Conservation (phyloP, 2,797 vertebrate genomes). For the Gymnoscopelus braueri region DNA sequence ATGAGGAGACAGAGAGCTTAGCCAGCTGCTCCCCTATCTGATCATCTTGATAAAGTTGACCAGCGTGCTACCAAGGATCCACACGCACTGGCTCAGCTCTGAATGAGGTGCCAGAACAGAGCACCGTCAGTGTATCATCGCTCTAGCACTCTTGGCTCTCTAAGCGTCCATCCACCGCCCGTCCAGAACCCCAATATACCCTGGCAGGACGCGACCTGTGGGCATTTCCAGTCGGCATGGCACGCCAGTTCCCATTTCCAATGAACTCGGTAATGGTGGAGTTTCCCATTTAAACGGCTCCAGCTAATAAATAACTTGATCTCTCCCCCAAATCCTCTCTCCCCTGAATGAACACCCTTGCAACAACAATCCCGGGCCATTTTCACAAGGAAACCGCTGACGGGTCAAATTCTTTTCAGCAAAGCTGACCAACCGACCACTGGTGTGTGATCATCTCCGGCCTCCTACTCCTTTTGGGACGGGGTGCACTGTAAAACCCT, state of each 20-base stretch:
- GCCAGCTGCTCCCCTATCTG: constrained; percentile 56
- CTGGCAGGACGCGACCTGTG: constrained; percentile 71
- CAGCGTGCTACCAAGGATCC: constrained; percentile 9
- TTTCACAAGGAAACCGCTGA: constrained; percentile 84
- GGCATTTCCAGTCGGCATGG: constrained; percentile 77
- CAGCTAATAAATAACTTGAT: constrained; percentile 84
- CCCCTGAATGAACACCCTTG: constrained; percentile 78
- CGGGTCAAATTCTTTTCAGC: constrained; percentile 80
- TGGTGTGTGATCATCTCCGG: constrained; percentile 70
- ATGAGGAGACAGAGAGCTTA: constrained; percentile 45
- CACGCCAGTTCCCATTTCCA: constrained; percentile 82
- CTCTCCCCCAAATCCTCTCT: constrained; percentile 82
- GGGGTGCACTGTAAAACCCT: constrained; percentile 23
- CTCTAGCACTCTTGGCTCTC: constrained; percentile 41
- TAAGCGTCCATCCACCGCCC: constrained; percentile 35
- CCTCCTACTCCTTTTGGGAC: constrained; percentile 71
- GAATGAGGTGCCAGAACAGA: constrained; percentile 17
- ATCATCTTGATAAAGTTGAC: constrained; percentile 64
- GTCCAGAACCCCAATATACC: constrained; percentile 35
- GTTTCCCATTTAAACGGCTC: constrained; percentile 79
- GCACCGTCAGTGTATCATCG: constrained; percentile 42
- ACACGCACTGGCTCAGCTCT: neutral
- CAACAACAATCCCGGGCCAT: constrained; percentile 79
- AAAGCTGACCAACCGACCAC: constrained; percentile 70
- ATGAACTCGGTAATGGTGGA: constrained; percentile 67